phyloP scores from a whole-genome alignment of 2,113 vertebrate genomes.

The Nothobranchius furzeri region DNA sequence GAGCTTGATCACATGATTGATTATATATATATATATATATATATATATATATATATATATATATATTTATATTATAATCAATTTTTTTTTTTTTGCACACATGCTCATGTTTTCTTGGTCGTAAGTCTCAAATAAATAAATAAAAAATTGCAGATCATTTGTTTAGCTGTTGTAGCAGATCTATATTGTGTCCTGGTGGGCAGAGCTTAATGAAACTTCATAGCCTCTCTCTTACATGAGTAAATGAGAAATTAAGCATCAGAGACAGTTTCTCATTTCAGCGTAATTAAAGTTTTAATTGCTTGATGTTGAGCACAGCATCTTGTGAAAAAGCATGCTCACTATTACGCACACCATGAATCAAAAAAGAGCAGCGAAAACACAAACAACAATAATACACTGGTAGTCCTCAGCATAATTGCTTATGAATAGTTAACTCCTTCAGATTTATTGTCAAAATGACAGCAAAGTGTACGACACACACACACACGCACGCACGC shows the following conservation, averaged over 20 bases:
- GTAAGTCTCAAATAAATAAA: constrained; percentile 43
- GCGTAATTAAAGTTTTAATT: constrained; percentile 80
- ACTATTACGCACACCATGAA: constrained; percentile 31
- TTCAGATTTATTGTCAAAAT: constrained; percentile 30
- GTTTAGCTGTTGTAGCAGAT: constrained; percentile 39
- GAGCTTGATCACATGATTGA: neutral
- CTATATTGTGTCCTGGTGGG: constrained; percentile 55
- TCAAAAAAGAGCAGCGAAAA: constrained; percentile 35
- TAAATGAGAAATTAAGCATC: constrained; percentile 75
- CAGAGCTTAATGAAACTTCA: constrained; percentile 66
- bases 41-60: no score
- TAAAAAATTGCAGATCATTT: constrained; percentile 30
- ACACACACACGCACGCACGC: neutral
- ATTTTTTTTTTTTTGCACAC: constrained; percentile 23
- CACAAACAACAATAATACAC: constrained; percentile 47
- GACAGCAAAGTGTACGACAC: constrained; percentile 22
- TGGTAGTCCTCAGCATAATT: constrained; percentile 44
- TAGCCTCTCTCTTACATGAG: constrained; percentile 64
- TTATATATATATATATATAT: no score
- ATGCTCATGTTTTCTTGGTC: constrained; percentile 23
- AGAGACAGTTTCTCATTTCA: constrained; percentile 73
- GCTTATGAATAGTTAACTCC: constrained; percentile 42
- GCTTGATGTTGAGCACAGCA: constrained; percentile 51
- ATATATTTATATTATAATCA: neutral
- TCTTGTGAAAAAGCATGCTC: constrained; percentile 53